Base-by-base conservation (phyloP, 2,113 vertebrate species). In the Trogon melanurus region DNA sequence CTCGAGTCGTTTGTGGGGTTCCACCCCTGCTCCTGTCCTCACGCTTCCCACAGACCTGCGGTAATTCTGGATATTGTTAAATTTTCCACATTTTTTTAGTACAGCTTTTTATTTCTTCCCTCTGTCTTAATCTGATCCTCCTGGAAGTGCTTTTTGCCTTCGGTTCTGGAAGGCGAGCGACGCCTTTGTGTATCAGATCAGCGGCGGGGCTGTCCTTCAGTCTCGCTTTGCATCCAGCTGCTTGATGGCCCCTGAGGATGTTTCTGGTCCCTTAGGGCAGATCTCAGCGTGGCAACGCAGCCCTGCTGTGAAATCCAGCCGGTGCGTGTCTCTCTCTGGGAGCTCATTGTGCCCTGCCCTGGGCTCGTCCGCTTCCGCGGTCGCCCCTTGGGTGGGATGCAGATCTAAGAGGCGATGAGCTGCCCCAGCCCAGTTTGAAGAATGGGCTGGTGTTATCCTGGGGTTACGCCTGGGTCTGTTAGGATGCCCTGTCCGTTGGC, bases 181-280 rank as follows among this genome's bases (percentile, higher is more conserved):
- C 1, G 65, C 92, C 87, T 94, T 91, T 85, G 50, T 95, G 82
- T 76, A 85, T 96, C 84, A 88, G 70, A 84, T 94, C 81, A 93
- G 85, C n/a, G 8, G 87, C 75, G 20, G 60, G 66, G 79, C 79
- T 81, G 75, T 80, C 94, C 89, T 93, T 96, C 96, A 86, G 64
- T 60, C 91, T 62, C 0, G 0, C 94, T 93, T 95, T 93, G 65
- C 58, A 62, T 89, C 81, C 71, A 83, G 72, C 56, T 65, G 4
- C 47, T 64, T 90, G 90, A 89, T 78, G 89, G 85, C 91, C 69
- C 93, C 79, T 85, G 64, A 83, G 79, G 93, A 85, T 81, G 69
- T 41, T 71, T 65, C 53, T 75, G 45, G 58, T 87, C 78, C 91
- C 87, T 60, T 30, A 61, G 91, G 89, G 78, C 21, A 0, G 3